Conservation (phyloP, 2,888 invertebrate species). For the Lepidocyrtoides sp. region DNA sequence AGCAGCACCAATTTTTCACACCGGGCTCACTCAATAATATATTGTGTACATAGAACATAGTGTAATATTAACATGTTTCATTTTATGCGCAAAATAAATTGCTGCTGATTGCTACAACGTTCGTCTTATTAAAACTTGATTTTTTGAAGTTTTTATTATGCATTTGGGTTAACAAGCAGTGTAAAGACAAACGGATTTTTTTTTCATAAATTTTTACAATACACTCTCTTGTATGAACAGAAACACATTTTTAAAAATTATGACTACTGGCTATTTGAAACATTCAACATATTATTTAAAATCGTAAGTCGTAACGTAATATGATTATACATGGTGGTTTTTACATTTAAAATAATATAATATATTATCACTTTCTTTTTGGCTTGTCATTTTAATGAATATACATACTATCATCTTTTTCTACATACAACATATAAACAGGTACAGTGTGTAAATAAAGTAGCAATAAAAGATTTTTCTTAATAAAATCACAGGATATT, state of each 20-base stretch:
- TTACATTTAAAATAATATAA: neutral
- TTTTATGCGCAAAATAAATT: neutral
- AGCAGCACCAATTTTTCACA: constrained; percentile 13
- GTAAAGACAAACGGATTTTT: neutral
- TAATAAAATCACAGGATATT: constrained; percentile 52
- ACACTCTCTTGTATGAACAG: neutral
- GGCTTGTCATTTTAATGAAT: no score
- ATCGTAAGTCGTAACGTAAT: neutral
- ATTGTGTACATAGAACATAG: no score
- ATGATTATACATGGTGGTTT: neutral
- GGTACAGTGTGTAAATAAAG: neutral
- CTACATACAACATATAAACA: neutral
- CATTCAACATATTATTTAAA: no score
- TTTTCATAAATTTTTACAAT: neutral
- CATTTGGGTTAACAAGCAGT: neutral
- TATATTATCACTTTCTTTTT: no score
- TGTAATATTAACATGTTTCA: neutral
- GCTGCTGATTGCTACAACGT: neutral
- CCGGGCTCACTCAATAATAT: neutral
- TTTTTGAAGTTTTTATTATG: neutral
- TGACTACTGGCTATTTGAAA: constrained; percentile 3
- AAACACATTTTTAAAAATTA: neutral
- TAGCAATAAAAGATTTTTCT: neutral
- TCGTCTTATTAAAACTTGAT: neutral
- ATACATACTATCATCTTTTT: no score